Conservation (phyloP, 1,140 invertebrate species). For the Phymorhynchus buccinoides region DNA sequence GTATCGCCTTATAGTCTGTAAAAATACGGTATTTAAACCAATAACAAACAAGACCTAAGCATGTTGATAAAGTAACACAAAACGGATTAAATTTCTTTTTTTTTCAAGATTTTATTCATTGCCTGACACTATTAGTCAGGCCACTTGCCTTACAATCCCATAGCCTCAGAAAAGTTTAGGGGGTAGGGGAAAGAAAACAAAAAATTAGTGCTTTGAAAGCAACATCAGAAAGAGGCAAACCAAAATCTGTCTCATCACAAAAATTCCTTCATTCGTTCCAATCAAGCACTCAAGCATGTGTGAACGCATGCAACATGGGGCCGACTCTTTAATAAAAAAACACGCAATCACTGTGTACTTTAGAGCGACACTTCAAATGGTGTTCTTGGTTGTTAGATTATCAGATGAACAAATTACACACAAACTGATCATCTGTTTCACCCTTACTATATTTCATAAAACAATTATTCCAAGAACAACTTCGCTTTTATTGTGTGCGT, state of each 20-base stretch:
- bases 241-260: not conserved
- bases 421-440: not conserved
- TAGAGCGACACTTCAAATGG: not conserved
- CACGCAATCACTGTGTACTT: not conserved
- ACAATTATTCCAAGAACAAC: not conserved
- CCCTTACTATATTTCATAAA: not conserved
- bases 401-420: not conserved
- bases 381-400: not conserved
- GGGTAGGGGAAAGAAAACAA: not conserved
- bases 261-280: not conserved
- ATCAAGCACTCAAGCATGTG: not conserved
- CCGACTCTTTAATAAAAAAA: not conserved
- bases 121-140: not conserved
- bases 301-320: slow-evolving; percentile 1
- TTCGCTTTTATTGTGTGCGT: too few species aligned
- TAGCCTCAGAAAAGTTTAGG: not conserved
- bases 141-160: not conserved
- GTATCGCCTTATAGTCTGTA: too few species aligned
- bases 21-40: too few species aligned
- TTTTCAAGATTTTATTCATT: not conserved
- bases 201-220: not conserved
- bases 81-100: too few species aligned
- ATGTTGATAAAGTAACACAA: too few species aligned
- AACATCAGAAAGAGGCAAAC: not conserved
- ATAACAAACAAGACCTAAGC: not conserved